These are phyloP conservation scores for Nomada goodeniana DNA, from an alignment of 2,888 invertebrate species.

Conservation along the genomic window DNA sequence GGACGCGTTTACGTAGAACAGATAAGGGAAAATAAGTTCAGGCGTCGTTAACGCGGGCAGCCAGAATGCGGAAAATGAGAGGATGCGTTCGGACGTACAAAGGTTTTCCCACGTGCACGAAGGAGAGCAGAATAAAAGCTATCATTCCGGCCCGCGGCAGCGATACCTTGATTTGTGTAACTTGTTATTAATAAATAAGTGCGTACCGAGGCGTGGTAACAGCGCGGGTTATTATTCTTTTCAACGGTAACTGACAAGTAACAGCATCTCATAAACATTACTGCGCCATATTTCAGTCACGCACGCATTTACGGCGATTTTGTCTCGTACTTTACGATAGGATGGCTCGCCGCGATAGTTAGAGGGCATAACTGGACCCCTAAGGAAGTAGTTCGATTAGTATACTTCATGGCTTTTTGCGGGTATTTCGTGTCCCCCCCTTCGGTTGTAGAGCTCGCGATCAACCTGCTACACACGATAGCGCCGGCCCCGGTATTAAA, in stretches of 20 bases:
- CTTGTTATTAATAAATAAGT: slow-evolving; percentile 72
- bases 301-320: slow-evolving; percentile 71
- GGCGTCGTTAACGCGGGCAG: slow-evolving; percentile 28
- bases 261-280: slow-evolving; percentile 72
- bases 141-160: slow-evolving; percentile 30
- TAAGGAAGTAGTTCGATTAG: slow-evolving; percentile 67
- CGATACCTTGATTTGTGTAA: slow-evolving; percentile 64
- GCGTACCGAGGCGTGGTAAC: slow-evolving; percentile 60
- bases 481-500: too few relatives aligned
- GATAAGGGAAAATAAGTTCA: slow-evolving; percentile 20
- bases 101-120: slow-evolving; percentile 49
- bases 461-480: too few relatives aligned
- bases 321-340: slow-evolving; percentile 65
- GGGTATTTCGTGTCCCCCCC: slow-evolving; percentile 16
- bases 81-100: slow-evolving; percentile 23
- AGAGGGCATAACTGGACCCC: slow-evolving; percentile 44
- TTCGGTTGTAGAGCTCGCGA: slow-evolving; percentile 8
- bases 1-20: neutral
- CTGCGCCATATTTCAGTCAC: slow-evolving; percentile 69
- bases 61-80: slow-evolving; percentile 58
- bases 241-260: slow-evolving; percentile 70
- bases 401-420: slow-evolving; percentile 58
- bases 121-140: slow-evolving; percentile 21
- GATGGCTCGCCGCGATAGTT: slow-evolving; percentile 46
- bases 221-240: slow-evolving; percentile 60